These are phyloP conservation scores for Ecliptopera silaceata DNA, from an alignment of 2,888 invertebrate species.

Conservation along the genomic window DNA sequence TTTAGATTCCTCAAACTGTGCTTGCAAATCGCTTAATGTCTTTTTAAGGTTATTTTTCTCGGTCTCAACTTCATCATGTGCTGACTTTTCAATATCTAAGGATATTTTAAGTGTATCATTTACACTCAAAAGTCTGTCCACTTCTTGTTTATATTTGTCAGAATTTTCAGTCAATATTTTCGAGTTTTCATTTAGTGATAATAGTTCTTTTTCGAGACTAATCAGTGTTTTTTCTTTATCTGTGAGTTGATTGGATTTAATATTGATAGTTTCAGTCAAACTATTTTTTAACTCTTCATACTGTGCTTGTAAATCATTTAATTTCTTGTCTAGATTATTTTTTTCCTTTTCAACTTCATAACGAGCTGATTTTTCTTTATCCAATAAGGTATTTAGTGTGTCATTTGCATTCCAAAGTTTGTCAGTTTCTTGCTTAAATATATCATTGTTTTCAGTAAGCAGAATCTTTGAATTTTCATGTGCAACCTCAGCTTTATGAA, in stretches of 20 bases:
- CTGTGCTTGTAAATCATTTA: conserved; percentile 40
- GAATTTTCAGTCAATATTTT: no score
- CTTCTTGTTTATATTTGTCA: conserved; percentile 10
- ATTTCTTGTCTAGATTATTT: conserved; percentile 34
- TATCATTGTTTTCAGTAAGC: conserved; percentile 13
- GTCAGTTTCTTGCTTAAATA: conserved; percentile 8
- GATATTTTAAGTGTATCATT: conserved; percentile 34
- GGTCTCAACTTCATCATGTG: conserved; percentile 41
- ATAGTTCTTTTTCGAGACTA: conserved; percentile 36
- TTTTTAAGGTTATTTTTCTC: conserved; percentile 40
- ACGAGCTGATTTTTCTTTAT: conserved; percentile 42
- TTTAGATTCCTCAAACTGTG: conserved; percentile 25
- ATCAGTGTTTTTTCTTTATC: conserved; percentile 40
- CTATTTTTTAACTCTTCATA: conserved; percentile 7
- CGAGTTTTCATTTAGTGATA: conserved; percentile 42
- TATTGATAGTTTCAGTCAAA: conserved; percentile 5
- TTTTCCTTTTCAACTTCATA: conserved; percentile 45
- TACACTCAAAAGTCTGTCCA: conserved; percentile 16
- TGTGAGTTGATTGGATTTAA: conserved; percentile 20
- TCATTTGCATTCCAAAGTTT: conserved; percentile 27
- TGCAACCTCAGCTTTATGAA: conserved; percentile 3
- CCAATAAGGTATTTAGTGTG: conserved; percentile 33
- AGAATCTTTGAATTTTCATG: conserved; percentile 25
- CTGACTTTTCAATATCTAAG: conserved; percentile 43
- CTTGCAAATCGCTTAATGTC: conserved; percentile 39